Evolutionary conservation across 2,113 vertebrate genomes (phyloP).

Genomic region (Myiozetetes cayanensis): DNA sequence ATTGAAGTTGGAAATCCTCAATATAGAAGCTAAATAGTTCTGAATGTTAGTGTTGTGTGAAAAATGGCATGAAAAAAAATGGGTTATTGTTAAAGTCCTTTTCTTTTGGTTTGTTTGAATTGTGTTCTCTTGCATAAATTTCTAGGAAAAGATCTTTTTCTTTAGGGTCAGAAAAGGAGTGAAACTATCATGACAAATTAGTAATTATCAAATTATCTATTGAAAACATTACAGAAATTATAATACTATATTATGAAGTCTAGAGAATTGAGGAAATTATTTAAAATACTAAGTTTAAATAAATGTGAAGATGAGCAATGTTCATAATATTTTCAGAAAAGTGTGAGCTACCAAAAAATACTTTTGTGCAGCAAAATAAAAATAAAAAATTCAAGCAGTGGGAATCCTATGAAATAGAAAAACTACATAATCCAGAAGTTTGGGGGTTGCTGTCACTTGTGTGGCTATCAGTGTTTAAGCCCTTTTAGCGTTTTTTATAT

Average conservation of each 20-base stretch:
- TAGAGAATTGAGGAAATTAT: background rate
- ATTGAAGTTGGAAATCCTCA: background rate
- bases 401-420: background rate
- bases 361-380: background rate
- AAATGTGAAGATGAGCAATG: background rate
- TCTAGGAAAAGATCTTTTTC: background rate
- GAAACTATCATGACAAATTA: background rate
- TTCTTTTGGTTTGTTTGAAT: background rate
- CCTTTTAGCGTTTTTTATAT: background rate
- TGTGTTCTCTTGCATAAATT: background rate
- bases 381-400: background rate
- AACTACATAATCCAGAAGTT: background rate
- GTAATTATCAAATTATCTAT: background rate
- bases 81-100: background rate
- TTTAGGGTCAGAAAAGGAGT: background rate
- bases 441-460: background rate
- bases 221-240: background rate
- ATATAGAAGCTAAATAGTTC: background rate
- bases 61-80: background rate
- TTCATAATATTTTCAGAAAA: background rate
- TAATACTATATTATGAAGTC: background rate
- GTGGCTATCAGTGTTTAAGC: background rate
- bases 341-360: background rate
- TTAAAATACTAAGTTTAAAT: background rate
- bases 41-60: background rate